Evolutionary conservation across 2,888 invertebrate species (phyloP).

Genomic region (Baccha elongata): DNA sequence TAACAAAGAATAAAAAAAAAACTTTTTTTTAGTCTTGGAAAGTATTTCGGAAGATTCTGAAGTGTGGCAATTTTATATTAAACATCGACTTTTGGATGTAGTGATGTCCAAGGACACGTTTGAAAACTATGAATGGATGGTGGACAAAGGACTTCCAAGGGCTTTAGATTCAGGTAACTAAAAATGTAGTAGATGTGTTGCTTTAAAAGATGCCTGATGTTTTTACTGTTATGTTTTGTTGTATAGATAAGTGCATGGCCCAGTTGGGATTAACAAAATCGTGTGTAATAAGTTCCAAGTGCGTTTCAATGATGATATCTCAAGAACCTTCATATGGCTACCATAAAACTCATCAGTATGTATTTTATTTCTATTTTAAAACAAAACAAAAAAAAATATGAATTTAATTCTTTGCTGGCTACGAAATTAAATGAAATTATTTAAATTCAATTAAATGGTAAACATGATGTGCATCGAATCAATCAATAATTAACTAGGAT

Average conservation of each 20-base stretch:
- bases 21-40: conserved; percentile 46
- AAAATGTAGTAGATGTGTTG: background rate
- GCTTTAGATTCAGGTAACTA: conserved; percentile 46
- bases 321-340: conserved; percentile 78
- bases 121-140: conserved; percentile 55
- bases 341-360: conserved; percentile 80
- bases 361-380: conserved; percentile 18
- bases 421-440: no score
- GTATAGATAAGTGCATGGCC: conserved; percentile 56
- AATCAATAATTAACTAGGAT: no score
- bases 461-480: no score
- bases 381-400: no score
- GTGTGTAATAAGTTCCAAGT: conserved; percentile 75
- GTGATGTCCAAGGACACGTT: conserved; percentile 24
- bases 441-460: no score
- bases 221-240: background rate
- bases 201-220: no score
- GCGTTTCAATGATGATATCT: conserved; percentile 77
- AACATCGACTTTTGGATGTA: conserved; percentile 44
- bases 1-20: background rate
- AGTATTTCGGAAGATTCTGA: conserved; percentile 54
- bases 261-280: conserved; percentile 52
- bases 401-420: no score
- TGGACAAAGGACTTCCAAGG: conserved; percentile 48
- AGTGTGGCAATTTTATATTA: conserved; percentile 48